Evolutionary conservation across 2,888 invertebrate genomes (phyloP).

Genomic region (Odontothrips loti): DNA sequence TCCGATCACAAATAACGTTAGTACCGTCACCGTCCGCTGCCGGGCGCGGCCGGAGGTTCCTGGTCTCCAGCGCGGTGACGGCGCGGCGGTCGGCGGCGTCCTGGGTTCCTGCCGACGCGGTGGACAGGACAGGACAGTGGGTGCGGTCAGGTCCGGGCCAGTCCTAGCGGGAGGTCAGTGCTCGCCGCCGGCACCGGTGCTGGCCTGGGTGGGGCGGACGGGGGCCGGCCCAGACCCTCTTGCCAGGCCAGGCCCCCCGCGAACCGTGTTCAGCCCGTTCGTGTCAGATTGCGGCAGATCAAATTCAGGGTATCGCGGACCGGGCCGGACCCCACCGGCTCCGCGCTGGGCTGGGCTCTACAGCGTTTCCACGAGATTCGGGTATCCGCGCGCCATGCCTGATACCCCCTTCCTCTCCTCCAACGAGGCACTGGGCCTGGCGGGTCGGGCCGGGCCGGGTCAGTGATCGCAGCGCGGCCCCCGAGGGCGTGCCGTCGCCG

Average conservation of each 20-base stretch:
- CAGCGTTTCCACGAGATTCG: too few relatives aligned
- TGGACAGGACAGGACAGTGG: not conserved
- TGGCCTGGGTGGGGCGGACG: not conserved
- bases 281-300: constrained; percentile 3
- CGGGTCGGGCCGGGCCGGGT: too few relatives aligned
- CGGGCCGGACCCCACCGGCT: too few relatives aligned
- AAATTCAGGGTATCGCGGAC: not conserved
- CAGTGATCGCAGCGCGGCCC: too few relatives aligned
- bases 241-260: not conserved
- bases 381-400: too few relatives aligned
- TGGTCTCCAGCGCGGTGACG: too few relatives aligned
- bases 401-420: too few relatives aligned
- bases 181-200: not conserved
- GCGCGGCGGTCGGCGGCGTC: not conserved
- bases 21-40: not conserved
- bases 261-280: not conserved
- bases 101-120: not conserved
- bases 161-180: not conserved
- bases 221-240: not conserved
- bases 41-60: too few relatives aligned
- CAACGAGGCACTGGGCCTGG: too few relatives aligned
- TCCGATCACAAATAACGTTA: too few relatives aligned
- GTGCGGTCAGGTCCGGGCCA: too few relatives aligned
- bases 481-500: too few relatives aligned
- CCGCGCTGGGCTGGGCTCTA: not conserved